A percentile compares a stretch with the other conserved stretches of the same genome.
Conservation (phyloP, 2,797 vertebrate genomes). For the Coranthus polyacanthus region DNA sequence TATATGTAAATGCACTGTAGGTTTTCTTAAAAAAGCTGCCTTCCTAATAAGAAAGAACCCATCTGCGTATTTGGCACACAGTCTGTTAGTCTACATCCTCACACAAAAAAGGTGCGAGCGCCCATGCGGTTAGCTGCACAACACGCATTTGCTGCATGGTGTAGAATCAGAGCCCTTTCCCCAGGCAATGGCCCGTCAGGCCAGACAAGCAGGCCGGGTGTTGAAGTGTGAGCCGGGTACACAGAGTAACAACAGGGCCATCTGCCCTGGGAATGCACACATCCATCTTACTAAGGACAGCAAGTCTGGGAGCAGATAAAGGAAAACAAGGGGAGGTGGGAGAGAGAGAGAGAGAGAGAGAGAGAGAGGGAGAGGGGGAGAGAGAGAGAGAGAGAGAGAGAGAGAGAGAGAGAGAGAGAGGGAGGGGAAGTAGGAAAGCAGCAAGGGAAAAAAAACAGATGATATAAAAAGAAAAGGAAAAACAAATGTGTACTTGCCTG, state of each 20-base stretch:
- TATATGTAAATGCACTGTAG: conserved; percentile 1
- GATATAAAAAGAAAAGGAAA: conserved; percentile 10
- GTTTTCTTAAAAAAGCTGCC: conserved; percentile 8
- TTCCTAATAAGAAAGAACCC: conserved; percentile 38
- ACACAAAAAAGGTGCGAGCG: conserved; percentile 66
- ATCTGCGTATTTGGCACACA: conserved; percentile 59
- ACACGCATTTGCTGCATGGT: conserved; percentile 65
- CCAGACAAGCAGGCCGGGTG: conserved; percentile 77
- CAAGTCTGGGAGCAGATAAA: conserved; percentile 65
- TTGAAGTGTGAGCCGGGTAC: conserved; percentile 79
- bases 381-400: neutral
- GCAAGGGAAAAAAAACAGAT: neutral
- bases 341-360: neutral
- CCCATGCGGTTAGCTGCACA: conserved; percentile 67
- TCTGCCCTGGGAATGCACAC: conserved; percentile 82
- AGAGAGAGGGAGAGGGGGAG: conserved; percentile 2
- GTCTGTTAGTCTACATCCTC: conserved; percentile 42
- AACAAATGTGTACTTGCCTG: conserved; percentile 13
- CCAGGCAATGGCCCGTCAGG: conserved; percentile 77
- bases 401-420: neutral
- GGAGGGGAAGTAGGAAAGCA: conserved; percentile 8
- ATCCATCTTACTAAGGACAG: conserved; percentile 83
- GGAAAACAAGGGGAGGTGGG: conserved; percentile 24
- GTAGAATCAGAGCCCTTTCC: conserved; percentile 60
- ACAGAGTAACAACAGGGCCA: conserved; percentile 81